These are phyloP conservation scores for Therioaphis trifolii DNA, from an alignment of 2,888 invertebrate genomes.

Conservation along the genomic window DNA sequence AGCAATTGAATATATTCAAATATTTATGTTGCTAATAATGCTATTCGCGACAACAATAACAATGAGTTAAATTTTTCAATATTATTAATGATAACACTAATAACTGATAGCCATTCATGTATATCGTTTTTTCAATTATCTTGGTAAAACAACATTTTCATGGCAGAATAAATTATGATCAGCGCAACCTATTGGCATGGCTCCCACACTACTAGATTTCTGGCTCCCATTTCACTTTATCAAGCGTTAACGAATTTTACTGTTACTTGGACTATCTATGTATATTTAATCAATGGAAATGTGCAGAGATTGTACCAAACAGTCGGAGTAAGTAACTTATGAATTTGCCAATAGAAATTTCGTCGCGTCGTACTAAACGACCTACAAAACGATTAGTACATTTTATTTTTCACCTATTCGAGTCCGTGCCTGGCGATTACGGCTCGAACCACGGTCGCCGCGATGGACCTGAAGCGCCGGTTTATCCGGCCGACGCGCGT, in stretches of 20 bases:
- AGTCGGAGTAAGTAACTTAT: too few species aligned
- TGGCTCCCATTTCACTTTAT: conserved; percentile 11
- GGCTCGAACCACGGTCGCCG: too few species aligned
- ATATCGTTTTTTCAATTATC: neutral
- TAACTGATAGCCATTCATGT: neutral
- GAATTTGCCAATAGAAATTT: too few species aligned
- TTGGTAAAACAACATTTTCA: neutral
- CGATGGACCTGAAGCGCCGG: too few species aligned
- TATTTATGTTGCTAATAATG: neutral
- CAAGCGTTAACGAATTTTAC: neutral
- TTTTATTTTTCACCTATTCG: too few species aligned
- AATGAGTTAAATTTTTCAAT: neutral
- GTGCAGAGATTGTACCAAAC: too few species aligned
- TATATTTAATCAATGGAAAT: conserved; percentile 24
- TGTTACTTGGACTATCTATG: conserved; percentile 15
- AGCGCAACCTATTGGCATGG: conserved; percentile 2
- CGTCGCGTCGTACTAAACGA: too few species aligned
- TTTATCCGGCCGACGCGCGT: too few species aligned
- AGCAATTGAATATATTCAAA: neutral
- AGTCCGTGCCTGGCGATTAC: too few species aligned
- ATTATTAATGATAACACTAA: neutral
- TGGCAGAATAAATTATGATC: too few species aligned
- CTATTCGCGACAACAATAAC: neutral
- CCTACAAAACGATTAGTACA: too few species aligned
- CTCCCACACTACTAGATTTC: conserved; percentile 15